A percentile compares a stretch with the other conserved stretches of the same genome.
phyloP scores from a whole-genome alignment of 2,113 vertebrate genomes.

The Crotophaga sulcirostris region DNA sequence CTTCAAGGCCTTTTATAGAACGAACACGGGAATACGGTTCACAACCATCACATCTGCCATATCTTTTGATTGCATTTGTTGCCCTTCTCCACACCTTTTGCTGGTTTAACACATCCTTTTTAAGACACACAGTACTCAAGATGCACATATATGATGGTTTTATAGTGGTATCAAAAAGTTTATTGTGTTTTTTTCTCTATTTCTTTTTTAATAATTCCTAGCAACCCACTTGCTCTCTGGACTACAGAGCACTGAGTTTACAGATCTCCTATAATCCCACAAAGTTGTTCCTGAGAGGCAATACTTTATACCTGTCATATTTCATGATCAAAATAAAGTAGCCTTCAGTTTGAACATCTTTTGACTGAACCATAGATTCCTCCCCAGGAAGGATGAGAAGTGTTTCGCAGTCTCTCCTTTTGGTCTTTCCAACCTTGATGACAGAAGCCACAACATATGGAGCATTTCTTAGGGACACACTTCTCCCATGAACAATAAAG shows the following conservation, averaged over 20 bases:
- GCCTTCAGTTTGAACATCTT: background rate
- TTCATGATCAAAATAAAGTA: background rate
- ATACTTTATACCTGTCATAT: background rate
- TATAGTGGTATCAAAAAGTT: background rate
- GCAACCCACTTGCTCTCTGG: background rate
- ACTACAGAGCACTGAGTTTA: background rate
- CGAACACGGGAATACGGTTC: background rate
- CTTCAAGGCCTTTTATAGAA: conserved; percentile 36
- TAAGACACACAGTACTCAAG: background rate
- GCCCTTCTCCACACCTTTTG: background rate
- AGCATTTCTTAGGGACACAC: background rate
- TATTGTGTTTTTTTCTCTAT: background rate
- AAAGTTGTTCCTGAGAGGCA: background rate
- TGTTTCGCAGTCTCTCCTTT: background rate
- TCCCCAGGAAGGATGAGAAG: background rate
- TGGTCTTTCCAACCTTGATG: background rate
- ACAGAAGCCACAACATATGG: background rate
- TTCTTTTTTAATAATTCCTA: background rate
- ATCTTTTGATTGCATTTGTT: background rate
- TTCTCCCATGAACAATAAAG: background rate
- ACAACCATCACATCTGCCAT: background rate
- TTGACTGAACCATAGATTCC: background rate
- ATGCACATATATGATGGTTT: background rate
- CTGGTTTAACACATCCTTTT: background rate
- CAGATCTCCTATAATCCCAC: background rate